A percentile compares a stretch with the other conserved stretches of the same genome.
These are phyloP conservation scores for Acronicta aceris DNA, from an alignment of 2,888 invertebrate species.

Conservation along the genomic window DNA sequence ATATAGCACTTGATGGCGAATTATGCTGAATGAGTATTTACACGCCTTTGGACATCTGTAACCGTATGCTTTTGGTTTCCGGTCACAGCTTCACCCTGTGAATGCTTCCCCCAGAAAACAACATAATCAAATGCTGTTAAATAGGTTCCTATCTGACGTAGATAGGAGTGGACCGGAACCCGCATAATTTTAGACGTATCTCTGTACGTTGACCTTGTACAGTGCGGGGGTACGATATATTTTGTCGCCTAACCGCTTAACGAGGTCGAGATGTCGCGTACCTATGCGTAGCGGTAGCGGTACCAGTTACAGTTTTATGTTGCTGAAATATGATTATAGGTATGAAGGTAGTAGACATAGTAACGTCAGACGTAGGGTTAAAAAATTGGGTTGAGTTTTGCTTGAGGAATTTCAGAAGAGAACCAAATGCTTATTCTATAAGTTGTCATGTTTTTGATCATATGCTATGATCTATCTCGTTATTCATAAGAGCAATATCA, in stretches of 20 bases:
- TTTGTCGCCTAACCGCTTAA: constrained; percentile 36
- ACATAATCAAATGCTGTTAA: constrained; percentile 11
- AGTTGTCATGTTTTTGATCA: too few species aligned
- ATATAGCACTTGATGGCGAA: too few species aligned
- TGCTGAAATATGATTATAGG: neutral
- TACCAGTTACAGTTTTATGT: constrained; percentile 8
- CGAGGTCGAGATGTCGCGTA: constrained; percentile 18
- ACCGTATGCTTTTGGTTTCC: too few species aligned
- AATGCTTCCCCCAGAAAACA: neutral
- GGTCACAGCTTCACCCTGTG: neutral
- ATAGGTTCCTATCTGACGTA: constrained; percentile 14
- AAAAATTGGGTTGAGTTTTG: too few species aligned
- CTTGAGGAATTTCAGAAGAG: too few species aligned
- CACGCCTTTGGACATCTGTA: too few species aligned
- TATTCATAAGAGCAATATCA: too few species aligned
- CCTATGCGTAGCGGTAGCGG: too few species aligned
- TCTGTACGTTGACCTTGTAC: constrained; percentile 45
- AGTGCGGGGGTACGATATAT: constrained; percentile 14
- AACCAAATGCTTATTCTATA: too few species aligned
- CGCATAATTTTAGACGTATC: constrained; percentile 42
- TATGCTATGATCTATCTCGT: too few species aligned
- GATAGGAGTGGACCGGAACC: constrained; percentile 29
- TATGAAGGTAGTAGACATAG: too few species aligned
- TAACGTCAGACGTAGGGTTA: neutral
- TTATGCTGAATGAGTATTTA: too few species aligned